Conservation (phyloP, 2,888 invertebrate genomes). For the Thysanoteuthis rhombus region DNA sequence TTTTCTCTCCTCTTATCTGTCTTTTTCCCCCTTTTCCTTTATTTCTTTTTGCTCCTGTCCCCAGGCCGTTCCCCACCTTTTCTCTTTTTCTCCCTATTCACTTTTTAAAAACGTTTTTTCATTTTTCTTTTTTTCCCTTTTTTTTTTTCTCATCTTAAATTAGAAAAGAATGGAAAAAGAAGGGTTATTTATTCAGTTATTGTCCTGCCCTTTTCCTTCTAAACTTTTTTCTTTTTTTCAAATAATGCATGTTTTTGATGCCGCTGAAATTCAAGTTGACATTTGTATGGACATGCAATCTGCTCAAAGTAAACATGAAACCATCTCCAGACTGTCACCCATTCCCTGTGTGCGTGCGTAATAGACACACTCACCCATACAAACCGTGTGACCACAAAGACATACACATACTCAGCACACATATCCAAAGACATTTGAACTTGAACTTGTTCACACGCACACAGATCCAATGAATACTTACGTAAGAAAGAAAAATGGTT, state of each 20-base stretch:
- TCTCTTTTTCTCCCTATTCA: no score
- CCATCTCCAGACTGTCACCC: neutral
- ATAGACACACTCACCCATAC: neutral
- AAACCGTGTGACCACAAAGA: neutral
- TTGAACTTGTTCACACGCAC: neutral
- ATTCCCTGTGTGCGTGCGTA: neutral
- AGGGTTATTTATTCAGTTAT: neutral
- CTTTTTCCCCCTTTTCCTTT: neutral
- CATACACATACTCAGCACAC: neutral
- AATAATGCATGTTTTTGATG: constrained; percentile 12
- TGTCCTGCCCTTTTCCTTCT: no score
- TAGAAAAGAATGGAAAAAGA: neutral
- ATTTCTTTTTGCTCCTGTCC: neutral
- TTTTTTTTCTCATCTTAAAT: neutral
- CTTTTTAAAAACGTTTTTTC: no score
- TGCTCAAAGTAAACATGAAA: neutral
- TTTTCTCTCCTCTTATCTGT: neutral
- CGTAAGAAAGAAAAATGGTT: neutral
- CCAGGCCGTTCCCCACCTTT: neutral
- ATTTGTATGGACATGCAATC: constrained; percentile 12
- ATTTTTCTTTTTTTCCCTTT: neutral
- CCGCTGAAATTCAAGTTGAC: constrained; percentile 12
- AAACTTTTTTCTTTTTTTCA: neutral
- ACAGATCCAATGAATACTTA: neutral
- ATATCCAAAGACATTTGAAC: neutral